Evolutionary conservation across 2,797 vertebrate species (phyloP).

Genomic region (Gambusia yucatana): DNA sequence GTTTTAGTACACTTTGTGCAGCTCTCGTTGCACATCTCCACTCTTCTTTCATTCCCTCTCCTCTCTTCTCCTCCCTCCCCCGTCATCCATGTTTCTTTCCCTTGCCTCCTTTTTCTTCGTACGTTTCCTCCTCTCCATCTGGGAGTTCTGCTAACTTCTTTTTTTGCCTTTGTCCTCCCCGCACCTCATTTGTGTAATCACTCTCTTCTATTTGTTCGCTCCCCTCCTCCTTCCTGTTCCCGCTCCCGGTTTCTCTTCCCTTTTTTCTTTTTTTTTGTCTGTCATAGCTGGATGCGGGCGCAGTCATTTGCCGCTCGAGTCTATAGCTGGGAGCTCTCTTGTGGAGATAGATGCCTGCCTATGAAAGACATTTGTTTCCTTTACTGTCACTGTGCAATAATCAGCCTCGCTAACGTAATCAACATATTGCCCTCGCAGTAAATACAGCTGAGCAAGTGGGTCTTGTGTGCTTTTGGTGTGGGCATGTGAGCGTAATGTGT

Average conservation of each 20-base stretch:
- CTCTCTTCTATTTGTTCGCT: slow-evolving; percentile 37
- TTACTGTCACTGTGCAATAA: slow-evolving; percentile 82
- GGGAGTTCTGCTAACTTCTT: slow-evolving; percentile 60
- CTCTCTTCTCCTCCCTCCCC: slow-evolving; percentile 17
- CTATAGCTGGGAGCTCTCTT: slow-evolving; percentile 73
- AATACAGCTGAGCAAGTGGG: slow-evolving; percentile 84
- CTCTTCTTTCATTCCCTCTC: slow-evolving; percentile 20
- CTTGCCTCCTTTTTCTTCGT: slow-evolving; percentile 62
- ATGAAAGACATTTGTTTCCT: slow-evolving; percentile 83
- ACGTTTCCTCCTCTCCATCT: slow-evolving; percentile 64
- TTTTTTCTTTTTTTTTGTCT: slow-evolving; percentile 40
- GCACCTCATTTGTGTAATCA: slow-evolving; percentile 61
- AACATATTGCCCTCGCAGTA: slow-evolving; percentile 82
- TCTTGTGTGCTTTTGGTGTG: slow-evolving; percentile 57
- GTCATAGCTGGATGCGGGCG: slow-evolving; percentile 59
- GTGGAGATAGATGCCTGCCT: slow-evolving; percentile 77
- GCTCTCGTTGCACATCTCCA: slow-evolving; percentile 49
- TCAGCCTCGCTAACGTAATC: slow-evolving; percentile 83
- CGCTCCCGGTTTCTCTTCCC: slow-evolving; percentile 44
- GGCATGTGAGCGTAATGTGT: slow-evolving; percentile 34
- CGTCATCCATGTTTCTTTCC: slow-evolving; percentile 43
- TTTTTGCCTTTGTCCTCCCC: slow-evolving; percentile 55
- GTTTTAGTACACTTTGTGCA: slow-evolving; percentile 28
- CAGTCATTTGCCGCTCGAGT: slow-evolving; percentile 70
- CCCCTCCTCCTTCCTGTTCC: slow-evolving; percentile 51